Evolutionary conservation across 1,140 invertebrate species (phyloP).

Genomic region (Eriosoma lanigerum): DNA sequence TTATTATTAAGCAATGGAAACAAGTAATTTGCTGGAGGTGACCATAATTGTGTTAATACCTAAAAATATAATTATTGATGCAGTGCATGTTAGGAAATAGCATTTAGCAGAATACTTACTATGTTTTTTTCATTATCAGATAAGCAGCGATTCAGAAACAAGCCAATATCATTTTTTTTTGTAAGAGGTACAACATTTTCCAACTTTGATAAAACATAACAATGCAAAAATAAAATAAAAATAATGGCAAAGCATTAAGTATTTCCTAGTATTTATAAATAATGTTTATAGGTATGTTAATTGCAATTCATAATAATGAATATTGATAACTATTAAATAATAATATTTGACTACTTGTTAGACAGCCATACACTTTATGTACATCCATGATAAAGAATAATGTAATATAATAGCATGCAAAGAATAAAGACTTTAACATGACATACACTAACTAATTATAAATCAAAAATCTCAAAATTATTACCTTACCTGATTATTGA

Average conservation of each 20-base stretch:
- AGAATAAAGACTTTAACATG: no score
- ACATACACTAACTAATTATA: neutral
- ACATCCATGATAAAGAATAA: no score
- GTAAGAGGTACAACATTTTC: neutral
- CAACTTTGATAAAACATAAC: no score
- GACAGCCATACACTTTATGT: no score
- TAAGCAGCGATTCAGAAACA: neutral
- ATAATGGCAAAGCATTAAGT: no score
- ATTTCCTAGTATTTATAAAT: no score
- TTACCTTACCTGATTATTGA: neutral
- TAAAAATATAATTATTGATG: neutral
- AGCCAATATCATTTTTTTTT: neutral
- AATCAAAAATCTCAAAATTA: conserved; percentile 5
- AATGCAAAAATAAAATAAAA: no score
- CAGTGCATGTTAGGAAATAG: neutral
- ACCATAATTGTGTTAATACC: neutral
- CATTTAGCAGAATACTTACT: conserved; percentile 1
- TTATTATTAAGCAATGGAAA: neutral
- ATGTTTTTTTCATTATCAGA: conserved; percentile 7
- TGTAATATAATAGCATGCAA: no score
- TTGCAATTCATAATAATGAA: no score
- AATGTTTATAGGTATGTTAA: no score
- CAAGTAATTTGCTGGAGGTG: neutral
- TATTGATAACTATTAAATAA: no score
- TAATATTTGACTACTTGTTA: no score